These are phyloP conservation scores for Borostomias antarcticus DNA, from an alignment of 2,797 vertebrate species.

Conservation along the genomic window DNA sequence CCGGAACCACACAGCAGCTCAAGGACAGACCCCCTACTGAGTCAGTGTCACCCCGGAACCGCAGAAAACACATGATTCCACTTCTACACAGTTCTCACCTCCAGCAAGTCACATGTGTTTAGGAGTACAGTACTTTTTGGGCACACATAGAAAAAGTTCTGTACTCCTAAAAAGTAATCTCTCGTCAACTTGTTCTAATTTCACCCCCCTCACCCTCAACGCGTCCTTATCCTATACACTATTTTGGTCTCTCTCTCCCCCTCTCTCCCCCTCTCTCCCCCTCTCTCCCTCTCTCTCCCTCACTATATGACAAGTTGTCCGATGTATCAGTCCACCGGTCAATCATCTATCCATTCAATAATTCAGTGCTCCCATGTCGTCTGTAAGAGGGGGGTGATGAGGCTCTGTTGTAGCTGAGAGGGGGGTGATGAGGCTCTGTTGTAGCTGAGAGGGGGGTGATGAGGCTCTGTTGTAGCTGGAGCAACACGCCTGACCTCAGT, in stretches of 20 bases:
- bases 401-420: too few relatives aligned
- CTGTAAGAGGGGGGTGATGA: constrained; percentile 58
- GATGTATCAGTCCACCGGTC: constrained; percentile 56
- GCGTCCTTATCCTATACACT: not conserved
- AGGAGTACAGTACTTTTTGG: too few relatives aligned
- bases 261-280: not conserved
- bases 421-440: too few relatives aligned
- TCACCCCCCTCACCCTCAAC: not conserved
- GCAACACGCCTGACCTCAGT: constrained; percentile 44
- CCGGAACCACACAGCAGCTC: too few relatives aligned
- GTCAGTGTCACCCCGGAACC: too few relatives aligned
- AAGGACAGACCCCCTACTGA: too few relatives aligned
- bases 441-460: constrained; percentile 47
- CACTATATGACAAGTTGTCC: constrained; percentile 7
- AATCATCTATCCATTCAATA: constrained; percentile 68
- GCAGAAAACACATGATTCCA: too few relatives aligned
- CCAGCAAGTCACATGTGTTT: too few relatives aligned
- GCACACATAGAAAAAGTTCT: too few relatives aligned
- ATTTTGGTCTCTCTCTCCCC: not conserved
- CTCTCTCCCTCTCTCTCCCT: not conserved
- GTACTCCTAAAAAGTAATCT: too few relatives aligned
- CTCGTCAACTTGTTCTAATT: not conserved
- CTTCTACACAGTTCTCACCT: too few relatives aligned
- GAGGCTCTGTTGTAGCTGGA: constrained; percentile 34
- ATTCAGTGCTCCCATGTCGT: constrained; percentile 62